Percentiles rank a stretch among this genome's conserved stretches.
phyloP scores from a whole-genome alignment of 2,888 invertebrate species.

The Patella pellucida region DNA sequence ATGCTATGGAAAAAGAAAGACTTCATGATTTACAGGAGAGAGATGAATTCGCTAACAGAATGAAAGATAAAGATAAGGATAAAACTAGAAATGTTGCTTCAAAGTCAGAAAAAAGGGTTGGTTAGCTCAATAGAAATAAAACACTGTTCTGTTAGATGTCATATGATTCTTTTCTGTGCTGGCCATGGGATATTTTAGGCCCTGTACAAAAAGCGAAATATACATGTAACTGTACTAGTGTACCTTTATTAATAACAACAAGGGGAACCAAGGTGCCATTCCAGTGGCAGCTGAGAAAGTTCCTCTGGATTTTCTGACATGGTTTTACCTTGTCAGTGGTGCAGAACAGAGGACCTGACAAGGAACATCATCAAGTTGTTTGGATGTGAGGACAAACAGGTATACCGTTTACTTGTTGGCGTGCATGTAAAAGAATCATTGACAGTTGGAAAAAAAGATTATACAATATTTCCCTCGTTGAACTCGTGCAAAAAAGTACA shows the following conservation, averaged over 20 bases:
- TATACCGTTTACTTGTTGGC: too few species aligned
- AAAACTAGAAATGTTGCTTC: constrained; percentile 81
- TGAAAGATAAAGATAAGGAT: constrained; percentile 90
- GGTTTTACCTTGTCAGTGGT: too few species aligned
- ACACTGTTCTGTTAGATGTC: too few species aligned
- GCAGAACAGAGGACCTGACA: too few species aligned
- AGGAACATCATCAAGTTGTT: too few species aligned
- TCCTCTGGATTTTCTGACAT: too few species aligned
- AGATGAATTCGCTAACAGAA: constrained; percentile 91
- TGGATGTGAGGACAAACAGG: too few species aligned
- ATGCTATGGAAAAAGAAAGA: constrained; percentile 80
- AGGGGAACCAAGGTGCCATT: background rate
- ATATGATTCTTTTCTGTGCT: too few species aligned
- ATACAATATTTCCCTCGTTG: background rate
- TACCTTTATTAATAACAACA: too few species aligned
- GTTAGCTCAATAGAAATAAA: background rate
- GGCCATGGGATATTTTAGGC: too few species aligned
- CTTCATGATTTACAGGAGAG: constrained; percentile 88
- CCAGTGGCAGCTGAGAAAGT: background rate
- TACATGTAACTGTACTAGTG: too few species aligned
- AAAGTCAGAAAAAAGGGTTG: constrained; percentile 73
- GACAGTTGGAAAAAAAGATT: background rate
- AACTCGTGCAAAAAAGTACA: background rate
- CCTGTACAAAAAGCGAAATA: too few species aligned
- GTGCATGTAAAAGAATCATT: background rate